These are phyloP conservation scores for Capitella teleta DNA, from an alignment of 1,140 invertebrate genomes.

Conservation along the genomic window DNA sequence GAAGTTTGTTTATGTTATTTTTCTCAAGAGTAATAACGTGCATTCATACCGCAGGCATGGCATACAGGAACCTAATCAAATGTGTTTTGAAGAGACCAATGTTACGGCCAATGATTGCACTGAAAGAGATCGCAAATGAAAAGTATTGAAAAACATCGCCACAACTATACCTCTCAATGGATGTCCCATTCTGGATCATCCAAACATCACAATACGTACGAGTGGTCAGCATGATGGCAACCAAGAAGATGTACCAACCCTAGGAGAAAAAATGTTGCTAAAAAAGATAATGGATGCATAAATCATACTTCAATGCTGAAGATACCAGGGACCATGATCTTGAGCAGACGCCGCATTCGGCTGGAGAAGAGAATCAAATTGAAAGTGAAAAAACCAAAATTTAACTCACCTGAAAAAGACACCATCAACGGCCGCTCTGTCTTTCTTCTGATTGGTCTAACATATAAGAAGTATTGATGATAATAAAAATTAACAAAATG, in stretches of 20 bases:
- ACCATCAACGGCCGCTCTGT: slow-evolving; percentile 74
- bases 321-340: slow-evolving; percentile 69
- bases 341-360: slow-evolving; percentile 63
- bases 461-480: too few relatives aligned
- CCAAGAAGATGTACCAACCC: slow-evolving; percentile 64
- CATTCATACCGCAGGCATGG: slow-evolving; percentile 66
- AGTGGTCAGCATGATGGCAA: slow-evolving; percentile 68
- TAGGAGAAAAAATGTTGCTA: slow-evolving; percentile 33
- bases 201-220: slow-evolving; percentile 91
- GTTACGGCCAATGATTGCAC: slow-evolving; percentile 84
- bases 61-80: slow-evolving; percentile 62
- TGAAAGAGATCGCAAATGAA: slow-evolving; percentile 48
- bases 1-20: slow-evolving; percentile 5
- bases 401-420: slow-evolving; percentile 55
- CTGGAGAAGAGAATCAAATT: slow-evolving; percentile 20
- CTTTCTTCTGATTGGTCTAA: too few relatives aligned
- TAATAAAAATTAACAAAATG: too few relatives aligned
- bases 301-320: slow-evolving; percentile 41
- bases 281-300: slow-evolving; percentile 2
- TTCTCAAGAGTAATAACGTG: slow-evolving; percentile 20
- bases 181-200: slow-evolving; percentile 87
- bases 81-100: slow-evolving; percentile 60
- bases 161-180: slow-evolving; percentile 69
- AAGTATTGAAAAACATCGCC: slow-evolving; percentile 6
- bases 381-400: background rate